Percentiles rank a stretch among this genome's conserved stretches.
Evolutionary conservation across 2,888 invertebrate genomes (phyloP).

Genomic region (Parelbella ahira): DNA sequence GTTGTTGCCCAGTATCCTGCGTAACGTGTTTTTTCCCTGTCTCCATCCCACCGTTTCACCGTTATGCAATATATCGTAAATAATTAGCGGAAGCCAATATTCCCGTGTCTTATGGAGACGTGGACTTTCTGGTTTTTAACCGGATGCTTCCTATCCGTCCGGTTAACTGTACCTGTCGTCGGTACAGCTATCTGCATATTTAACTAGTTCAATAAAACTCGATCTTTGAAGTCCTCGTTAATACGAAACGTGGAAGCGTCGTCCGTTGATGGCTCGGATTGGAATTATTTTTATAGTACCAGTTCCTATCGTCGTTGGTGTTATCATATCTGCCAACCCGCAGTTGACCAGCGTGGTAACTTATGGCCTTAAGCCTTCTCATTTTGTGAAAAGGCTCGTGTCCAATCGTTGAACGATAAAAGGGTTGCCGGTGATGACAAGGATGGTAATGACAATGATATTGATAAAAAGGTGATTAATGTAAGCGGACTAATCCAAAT

Average conservation of each 20-base stretch:
- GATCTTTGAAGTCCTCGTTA: slow-evolving; percentile 26
- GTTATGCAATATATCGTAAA: slow-evolving; percentile 80
- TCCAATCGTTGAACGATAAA: too few species aligned
- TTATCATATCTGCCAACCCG: too few species aligned
- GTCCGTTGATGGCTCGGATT: slow-evolving; percentile 17
- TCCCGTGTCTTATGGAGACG: slow-evolving; percentile 78
- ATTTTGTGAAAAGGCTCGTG: too few species aligned
- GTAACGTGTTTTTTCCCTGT: slow-evolving; percentile 71
- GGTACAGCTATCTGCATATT: slow-evolving; percentile 41
- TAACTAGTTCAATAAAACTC: slow-evolving; percentile 36
- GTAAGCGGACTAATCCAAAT: slow-evolving; percentile 3
- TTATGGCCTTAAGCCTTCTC: too few species aligned
- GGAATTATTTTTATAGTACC: slow-evolving; percentile 19
- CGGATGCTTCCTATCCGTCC: slow-evolving; percentile 61
- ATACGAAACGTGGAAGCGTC: slow-evolving; percentile 12
- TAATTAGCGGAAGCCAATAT: slow-evolving; percentile 80
- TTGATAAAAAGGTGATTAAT: too few species aligned
- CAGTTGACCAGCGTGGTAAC: too few species aligned
- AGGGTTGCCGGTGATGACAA: too few species aligned
- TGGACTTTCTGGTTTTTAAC: slow-evolving; percentile 67
- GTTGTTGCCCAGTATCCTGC: slow-evolving; percentile 68
- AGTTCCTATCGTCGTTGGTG: too few species aligned
- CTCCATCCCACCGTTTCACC: slow-evolving; percentile 79
- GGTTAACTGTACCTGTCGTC: slow-evolving; percentile 49
- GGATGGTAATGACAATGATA: too few species aligned